Conservation (phyloP, 2,113 vertebrate genomes). For the Rhea americana region DNA sequence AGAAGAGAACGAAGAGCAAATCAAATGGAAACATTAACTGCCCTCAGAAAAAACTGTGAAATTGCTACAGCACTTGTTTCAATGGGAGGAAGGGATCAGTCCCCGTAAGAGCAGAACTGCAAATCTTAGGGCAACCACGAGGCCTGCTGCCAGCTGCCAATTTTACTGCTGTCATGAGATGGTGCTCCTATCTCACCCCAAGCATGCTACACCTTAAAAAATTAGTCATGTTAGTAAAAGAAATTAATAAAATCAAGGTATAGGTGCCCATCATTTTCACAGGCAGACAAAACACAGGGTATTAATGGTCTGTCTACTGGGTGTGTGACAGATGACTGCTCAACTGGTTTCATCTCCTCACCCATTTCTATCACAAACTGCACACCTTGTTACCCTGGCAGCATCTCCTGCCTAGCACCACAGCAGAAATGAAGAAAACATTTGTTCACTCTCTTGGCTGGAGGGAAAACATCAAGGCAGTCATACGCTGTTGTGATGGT, state of each 20-base stretch:
- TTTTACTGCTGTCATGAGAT: neutral
- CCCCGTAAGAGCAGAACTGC: neutral
- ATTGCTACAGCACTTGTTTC: neutral
- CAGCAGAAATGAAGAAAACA: conserved; percentile 14
- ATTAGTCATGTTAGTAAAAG: conserved; percentile 10
- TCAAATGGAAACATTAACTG: neutral
- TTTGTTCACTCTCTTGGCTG: neutral
- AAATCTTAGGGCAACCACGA: conserved; percentile 3
- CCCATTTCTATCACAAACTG: neutral
- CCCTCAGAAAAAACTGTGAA: neutral
- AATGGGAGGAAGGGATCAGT: neutral
- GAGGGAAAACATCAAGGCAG: neutral
- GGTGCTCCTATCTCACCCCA: neutral
- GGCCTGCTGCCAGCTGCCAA: neutral
- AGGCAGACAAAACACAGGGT: conserved; percentile 8
- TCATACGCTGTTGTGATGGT: neutral
- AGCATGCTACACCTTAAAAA: neutral
- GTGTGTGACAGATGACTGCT: neutral
- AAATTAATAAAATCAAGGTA: neutral
- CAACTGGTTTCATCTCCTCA: neutral
- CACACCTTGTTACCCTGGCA: neutral
- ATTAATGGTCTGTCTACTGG: neutral
- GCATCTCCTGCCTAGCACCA: neutral
- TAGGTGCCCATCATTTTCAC: neutral
- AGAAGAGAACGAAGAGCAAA: neutral